Conservation (phyloP, 2,113 vertebrate species). For the Empidonax traillii region DNA sequence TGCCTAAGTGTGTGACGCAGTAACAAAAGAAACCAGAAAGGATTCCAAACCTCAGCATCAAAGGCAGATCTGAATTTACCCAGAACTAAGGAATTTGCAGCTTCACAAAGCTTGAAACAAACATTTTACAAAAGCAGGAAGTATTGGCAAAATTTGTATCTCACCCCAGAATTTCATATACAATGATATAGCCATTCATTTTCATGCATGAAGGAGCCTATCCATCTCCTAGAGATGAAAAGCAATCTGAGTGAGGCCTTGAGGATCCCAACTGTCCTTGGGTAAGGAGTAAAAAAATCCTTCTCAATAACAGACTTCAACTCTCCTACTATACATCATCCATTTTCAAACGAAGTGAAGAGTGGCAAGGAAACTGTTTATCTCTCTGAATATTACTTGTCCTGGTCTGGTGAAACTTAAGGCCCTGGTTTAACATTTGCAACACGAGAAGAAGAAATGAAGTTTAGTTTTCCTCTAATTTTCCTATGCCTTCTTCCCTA, state of each 20-base stretch:
- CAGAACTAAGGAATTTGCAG: not conserved
- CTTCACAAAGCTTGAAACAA: not conserved
- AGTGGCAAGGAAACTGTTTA: not conserved
- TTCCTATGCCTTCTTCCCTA: not conserved
- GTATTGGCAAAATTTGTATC: not conserved
- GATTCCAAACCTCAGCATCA: not conserved
- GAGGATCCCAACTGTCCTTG: slow-evolving; percentile 18
- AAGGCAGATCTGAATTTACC: not conserved
- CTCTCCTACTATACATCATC: not conserved
- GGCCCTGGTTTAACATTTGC: not conserved
- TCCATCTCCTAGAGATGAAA: slow-evolving; percentile 19
- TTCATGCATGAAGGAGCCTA: not conserved
- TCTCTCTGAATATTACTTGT: not conserved
- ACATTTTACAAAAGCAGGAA: not conserved
- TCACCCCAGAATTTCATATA: not conserved
- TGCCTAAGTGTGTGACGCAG: not conserved
- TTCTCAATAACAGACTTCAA: not conserved
- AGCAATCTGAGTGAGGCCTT: slow-evolving; percentile 14
- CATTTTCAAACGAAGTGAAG: not conserved
- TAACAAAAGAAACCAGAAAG: not conserved
- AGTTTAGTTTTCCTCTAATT: not conserved
- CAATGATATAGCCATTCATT: not conserved
- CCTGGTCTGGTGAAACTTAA: not conserved
- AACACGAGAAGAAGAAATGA: not conserved
- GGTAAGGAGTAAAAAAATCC: not conserved